Evolutionary conservation across 2,888 invertebrate species (phyloP), one percentile per base, ranked within the genome.

Genomic region (Leptinotarsa tumamoca): DNA sequence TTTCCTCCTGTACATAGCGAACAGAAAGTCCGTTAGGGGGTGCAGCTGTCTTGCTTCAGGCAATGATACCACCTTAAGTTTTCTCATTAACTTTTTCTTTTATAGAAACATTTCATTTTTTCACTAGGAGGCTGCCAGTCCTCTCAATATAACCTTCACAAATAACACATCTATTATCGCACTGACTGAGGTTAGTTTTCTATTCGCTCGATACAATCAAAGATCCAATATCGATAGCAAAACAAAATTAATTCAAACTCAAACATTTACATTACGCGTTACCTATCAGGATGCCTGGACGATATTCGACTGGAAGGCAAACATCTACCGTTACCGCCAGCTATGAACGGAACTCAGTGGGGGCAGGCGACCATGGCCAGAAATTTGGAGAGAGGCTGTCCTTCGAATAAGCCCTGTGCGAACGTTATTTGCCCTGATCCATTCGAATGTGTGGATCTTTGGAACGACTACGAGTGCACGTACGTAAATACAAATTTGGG

Each of bases 381-480:
- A 81, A 97, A 98, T 88, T 91, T 98, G 74, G 96, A 96, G 85
- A 94, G 95, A 81, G 95, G 96, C 87, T 99, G 99, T 87, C 95
- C 96, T 17, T 97, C 98, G 4, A 96, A 98, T 85, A 96, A 97
- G 86, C 98, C 98, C 2, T 98, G 98, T 87, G 95, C 95, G 82
- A 96, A 96, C 88, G 96, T 98, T 56, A 96, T 96, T 85, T 98
- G 98, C 87, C 95, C 95, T 0, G 95, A 95, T 85, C 97, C 96
- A 15, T 97, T 97, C 88, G 96, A 96, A 85, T 98, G 98, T 89
- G 95, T 96, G 80, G 98, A 97, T 89, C 92, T 98, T 17, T 99
- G 99, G 98, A 98, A 98, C 89, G 96, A 96, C 89, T 97, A 97
- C 86, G 98, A 98, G 88, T 99, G 99, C 96, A 97, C 98, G 96